Conservation (phyloP, 2,888 invertebrate species). For the Beris morrisii region DNA sequence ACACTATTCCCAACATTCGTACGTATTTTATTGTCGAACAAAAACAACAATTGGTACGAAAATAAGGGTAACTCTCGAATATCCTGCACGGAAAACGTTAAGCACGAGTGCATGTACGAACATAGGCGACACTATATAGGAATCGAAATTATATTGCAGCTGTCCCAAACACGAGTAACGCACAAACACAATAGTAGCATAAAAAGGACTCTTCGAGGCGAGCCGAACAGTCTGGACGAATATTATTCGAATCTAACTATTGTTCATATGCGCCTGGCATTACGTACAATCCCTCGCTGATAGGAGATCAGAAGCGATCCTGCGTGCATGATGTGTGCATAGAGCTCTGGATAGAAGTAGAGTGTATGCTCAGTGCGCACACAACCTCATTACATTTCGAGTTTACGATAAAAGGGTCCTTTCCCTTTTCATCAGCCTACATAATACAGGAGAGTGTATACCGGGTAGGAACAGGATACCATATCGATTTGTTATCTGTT, state of each 20-base stretch:
- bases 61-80: not conserved
- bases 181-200: conserved; percentile 17
- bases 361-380: too few relatives aligned
- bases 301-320: not conserved
- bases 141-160: conserved; percentile 16
- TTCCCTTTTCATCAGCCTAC: too few relatives aligned
- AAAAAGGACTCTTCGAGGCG: not conserved
- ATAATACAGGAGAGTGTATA: too few relatives aligned
- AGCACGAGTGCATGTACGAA: not conserved
- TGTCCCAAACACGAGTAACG: conserved; percentile 29
- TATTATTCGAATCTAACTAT: conserved; percentile 6
- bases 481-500: too few relatives aligned
- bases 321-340: not conserved
- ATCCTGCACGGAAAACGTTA: not conserved
- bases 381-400: too few relatives aligned
- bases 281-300: not conserved
- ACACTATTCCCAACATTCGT: not conserved
- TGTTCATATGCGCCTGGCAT: conserved; percentile 12
- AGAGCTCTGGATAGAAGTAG: too few relatives aligned
- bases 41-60: not conserved
- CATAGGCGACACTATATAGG: not conserved
- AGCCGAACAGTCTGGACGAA: not conserved
- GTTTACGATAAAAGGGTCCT: too few relatives aligned
- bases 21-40: not conserved
- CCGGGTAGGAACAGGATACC: too few relatives aligned